phyloP scores from a whole-genome alignment of 2,888 invertebrate genomes.

The Malthinus flaveolus region DNA sequence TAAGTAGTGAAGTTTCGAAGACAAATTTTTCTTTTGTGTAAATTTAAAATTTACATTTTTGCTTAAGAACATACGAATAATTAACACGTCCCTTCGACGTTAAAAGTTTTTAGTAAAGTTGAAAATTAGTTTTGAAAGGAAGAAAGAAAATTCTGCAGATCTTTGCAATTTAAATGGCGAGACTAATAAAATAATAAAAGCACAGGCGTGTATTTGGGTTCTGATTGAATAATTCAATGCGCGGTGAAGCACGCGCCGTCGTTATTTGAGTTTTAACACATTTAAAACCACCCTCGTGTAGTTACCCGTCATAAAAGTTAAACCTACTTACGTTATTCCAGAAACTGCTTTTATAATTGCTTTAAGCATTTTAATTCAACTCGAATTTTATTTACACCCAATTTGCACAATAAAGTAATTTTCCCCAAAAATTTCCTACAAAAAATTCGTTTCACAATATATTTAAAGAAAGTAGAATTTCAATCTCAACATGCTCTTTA shows the following conservation, averaged over 20 bases:
- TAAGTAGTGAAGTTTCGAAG: constrained; percentile 13
- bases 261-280: constrained; percentile 45
- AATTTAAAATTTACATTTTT: constrained; percentile 30
- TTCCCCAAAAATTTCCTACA: neutral
- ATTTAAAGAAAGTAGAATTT: too few species aligned
- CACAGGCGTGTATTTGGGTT: constrained; percentile 38
- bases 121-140: constrained; percentile 41
- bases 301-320: constrained; percentile 33
- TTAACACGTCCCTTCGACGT: constrained; percentile 43
- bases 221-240: constrained; percentile 45
- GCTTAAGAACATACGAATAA: constrained; percentile 38
- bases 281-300: constrained; percentile 35
- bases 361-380: constrained; percentile 23
- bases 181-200: constrained; percentile 47
- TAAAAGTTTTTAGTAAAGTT: constrained; percentile 41
- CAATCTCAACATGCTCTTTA: too few species aligned
- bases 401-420: constrained; percentile 8
- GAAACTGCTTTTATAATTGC: constrained; percentile 28
- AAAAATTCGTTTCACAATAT: neutral
- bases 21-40: constrained; percentile 23
- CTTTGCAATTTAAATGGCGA: constrained; percentile 42
- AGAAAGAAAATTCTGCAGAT: constrained; percentile 38
- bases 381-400: constrained; percentile 25
- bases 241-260: constrained; percentile 40
- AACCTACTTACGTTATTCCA: constrained; percentile 35